phyloP scores from a whole-genome alignment of 2,888 invertebrate genomes.

The Junonia oenone region DNA sequence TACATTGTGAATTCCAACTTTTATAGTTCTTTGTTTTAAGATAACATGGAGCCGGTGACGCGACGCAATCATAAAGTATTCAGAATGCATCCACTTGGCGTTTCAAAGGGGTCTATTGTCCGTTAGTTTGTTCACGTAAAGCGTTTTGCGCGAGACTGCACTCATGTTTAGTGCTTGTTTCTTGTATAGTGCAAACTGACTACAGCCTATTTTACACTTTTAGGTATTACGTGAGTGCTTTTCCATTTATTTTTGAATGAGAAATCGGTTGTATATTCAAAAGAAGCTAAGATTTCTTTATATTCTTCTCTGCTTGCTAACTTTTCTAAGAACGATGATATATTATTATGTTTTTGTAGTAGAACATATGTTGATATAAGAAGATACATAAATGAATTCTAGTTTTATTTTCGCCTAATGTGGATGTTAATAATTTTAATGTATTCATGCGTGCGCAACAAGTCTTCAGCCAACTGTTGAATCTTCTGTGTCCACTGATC shows the following conservation, averaged over 20 bases:
- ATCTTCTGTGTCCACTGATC: constrained; percentile 41
- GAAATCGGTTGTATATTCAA: not conserved
- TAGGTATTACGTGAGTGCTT: not conserved
- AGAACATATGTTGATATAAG: too few relatives aligned
- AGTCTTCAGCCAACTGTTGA: constrained; percentile 73
- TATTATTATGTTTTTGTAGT: too few relatives aligned
- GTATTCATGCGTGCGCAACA: constrained; percentile 69
- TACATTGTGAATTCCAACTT: constrained; percentile 11
- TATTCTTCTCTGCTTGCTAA: not conserved
- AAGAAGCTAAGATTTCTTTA: not conserved
- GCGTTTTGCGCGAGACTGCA: constrained; percentile 24
- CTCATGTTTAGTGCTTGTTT: constrained; percentile 24
- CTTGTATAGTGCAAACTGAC: constrained; percentile 23
- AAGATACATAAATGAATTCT: not conserved
- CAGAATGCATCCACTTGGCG: constrained; percentile 28
- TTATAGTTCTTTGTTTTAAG: constrained; percentile 16
- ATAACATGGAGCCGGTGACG: constrained; percentile 16
- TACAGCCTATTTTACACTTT: constrained; percentile 24
- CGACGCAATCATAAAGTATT: constrained; percentile 25
- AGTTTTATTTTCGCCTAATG: constrained; percentile 31
- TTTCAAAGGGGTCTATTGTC: constrained; percentile 27
- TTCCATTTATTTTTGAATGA: constrained; percentile 1
- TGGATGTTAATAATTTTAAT: constrained; percentile 47
- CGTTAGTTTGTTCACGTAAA: constrained; percentile 26
- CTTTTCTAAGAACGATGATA: not conserved